A percentile compares a stretch with the other conserved stretches of the same genome.
Conservation (phyloP, 1,140 invertebrate genomes). For the Oscheius sp. region DNA sequence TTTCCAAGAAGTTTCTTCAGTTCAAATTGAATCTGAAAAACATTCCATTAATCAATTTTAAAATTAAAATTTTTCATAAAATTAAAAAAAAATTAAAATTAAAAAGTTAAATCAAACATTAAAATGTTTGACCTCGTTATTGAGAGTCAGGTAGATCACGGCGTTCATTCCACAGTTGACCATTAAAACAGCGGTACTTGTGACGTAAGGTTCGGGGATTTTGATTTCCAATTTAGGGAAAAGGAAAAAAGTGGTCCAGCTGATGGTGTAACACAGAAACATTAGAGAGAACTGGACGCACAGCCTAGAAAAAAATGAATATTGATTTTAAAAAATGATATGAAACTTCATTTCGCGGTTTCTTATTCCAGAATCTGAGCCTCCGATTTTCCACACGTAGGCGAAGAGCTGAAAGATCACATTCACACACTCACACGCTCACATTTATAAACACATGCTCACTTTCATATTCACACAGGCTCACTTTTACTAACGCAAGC, state of each 20-base stretch:
- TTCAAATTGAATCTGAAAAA: neutral
- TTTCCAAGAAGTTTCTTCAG: neutral
- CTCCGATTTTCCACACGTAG: neutral
- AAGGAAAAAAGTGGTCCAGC: neutral
- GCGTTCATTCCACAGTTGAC: neutral
- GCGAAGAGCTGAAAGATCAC: neutral
- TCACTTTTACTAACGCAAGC: too few relatives aligned
- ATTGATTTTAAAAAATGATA: neutral
- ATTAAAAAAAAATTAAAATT: too few relatives aligned
- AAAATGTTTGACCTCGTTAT: neutral
- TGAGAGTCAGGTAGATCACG: neutral
- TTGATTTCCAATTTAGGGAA: neutral
- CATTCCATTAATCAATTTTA: neutral
- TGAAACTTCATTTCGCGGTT: neutral
- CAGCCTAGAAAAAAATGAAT: too few relatives aligned
- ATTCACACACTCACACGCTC: too few relatives aligned
- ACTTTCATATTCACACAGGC: too few relatives aligned
- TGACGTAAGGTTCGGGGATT: neutral
- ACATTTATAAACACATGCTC: too few relatives aligned
- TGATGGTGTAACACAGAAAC: neutral
- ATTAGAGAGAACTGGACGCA: neutral
- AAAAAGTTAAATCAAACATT: too few relatives aligned
- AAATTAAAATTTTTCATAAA: too few relatives aligned
- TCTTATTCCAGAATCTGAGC: neutral
- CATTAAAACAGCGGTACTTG: neutral